Conservation (phyloP, 2,797 vertebrate genomes). For the Acanthurus leucopareius region DNA sequence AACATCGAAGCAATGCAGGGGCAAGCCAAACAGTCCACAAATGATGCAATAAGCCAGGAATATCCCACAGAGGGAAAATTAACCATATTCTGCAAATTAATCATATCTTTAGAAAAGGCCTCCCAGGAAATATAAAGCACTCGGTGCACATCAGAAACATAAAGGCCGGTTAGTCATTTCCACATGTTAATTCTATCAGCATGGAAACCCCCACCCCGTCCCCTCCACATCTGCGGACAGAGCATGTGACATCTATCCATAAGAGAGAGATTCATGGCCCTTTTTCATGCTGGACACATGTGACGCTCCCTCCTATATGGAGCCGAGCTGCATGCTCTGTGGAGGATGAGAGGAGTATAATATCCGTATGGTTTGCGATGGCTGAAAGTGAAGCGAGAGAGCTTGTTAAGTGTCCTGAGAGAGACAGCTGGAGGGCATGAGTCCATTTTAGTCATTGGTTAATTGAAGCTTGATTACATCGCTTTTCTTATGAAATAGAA, state of each 20-base stretch:
- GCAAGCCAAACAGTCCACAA: constrained; percentile 63
- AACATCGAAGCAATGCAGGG: constrained; percentile 39
- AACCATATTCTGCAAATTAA: constrained; percentile 78
- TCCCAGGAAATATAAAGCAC: constrained; percentile 80
- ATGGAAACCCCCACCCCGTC: constrained; percentile 69
- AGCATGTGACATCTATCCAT: constrained; percentile 83
- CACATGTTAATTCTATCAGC: constrained; percentile 86
- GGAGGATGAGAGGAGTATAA: constrained; percentile 52
- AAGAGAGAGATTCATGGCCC: constrained; percentile 80
- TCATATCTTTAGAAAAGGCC: constrained; percentile 76
- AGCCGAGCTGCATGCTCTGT: constrained; percentile 53
- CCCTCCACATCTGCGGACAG: constrained; percentile 72
- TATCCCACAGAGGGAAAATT: constrained; percentile 71
- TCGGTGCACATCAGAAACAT: constrained; percentile 75
- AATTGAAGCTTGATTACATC: constrained; percentile 84
- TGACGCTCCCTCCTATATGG: constrained; percentile 74
- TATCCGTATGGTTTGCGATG: constrained; percentile 38
- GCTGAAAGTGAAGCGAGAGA: constrained; percentile 31
- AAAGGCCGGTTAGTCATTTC: constrained; percentile 81
- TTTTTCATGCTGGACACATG: constrained; percentile 77
- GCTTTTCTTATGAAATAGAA: constrained; percentile 75
- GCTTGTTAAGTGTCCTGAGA: constrained; percentile 70
- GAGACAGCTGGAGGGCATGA: constrained; percentile 72
- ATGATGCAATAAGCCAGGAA: constrained; percentile 47
- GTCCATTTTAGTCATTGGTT: constrained; percentile 83